These are phyloP conservation scores for Malthinus seriepunctatus DNA, from an alignment of 2,888 invertebrate genomes.

Conservation along the genomic window DNA sequence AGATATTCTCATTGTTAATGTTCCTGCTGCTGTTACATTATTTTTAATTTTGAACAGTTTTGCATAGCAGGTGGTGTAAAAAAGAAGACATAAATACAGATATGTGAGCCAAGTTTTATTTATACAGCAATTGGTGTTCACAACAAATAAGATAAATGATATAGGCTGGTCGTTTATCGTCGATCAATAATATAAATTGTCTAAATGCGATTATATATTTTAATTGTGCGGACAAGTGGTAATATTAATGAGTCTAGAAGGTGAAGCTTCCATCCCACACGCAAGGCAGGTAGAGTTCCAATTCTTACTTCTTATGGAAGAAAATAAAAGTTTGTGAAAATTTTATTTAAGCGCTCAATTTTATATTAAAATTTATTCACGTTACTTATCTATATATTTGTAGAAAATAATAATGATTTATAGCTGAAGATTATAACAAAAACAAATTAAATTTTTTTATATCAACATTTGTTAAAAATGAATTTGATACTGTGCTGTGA, in stretches of 20 bases:
- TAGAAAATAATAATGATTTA: not conserved
- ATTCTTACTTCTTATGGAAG: constrained; percentile 13
- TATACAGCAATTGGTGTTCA: constrained; percentile 42
- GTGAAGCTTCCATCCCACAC: constrained; percentile 47
- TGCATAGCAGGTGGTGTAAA: constrained; percentile 36
- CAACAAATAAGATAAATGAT: constrained; percentile 50
- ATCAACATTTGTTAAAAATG: too few species aligned
- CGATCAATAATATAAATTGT: constrained; percentile 57
- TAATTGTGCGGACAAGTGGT: constrained; percentile 56
- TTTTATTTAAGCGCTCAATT: not conserved
- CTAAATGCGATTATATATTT: constrained; percentile 56
- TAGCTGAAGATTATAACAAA: too few species aligned
- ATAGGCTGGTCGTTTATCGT: constrained; percentile 48
- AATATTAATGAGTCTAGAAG: constrained; percentile 52
- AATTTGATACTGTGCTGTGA: too few species aligned
- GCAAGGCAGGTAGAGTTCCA: constrained; percentile 46
- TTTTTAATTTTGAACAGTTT: constrained; percentile 33
- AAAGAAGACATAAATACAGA: constrained; percentile 36
- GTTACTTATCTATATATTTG: not conserved
- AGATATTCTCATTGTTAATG: constrained; percentile 22
- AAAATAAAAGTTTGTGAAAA: constrained; percentile 3
- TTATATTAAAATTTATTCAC: not conserved
- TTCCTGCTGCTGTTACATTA: constrained; percentile 25
- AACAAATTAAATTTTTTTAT: too few species aligned
- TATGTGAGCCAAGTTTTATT: constrained; percentile 39